phyloP scores from a whole-genome alignment of 2,113 vertebrate species.

The Myanophis thanlyinensis region DNA sequence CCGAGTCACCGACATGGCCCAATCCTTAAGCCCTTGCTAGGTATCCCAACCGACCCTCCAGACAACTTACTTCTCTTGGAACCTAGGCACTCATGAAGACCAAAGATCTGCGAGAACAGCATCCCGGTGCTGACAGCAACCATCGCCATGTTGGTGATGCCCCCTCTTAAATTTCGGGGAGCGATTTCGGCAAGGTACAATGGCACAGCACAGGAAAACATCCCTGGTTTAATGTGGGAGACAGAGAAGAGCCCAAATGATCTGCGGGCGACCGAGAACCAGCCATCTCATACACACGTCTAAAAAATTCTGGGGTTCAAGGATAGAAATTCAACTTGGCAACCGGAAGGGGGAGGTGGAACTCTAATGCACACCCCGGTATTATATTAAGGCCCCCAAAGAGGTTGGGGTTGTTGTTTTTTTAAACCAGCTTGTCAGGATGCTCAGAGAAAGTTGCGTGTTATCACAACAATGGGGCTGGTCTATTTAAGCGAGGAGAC shows the following conservation, averaged over 20 bases:
- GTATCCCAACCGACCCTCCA: too few relatives aligned
- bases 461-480: not conserved
- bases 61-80: constrained; percentile 66
- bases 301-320: not conserved
- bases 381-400: too few relatives aligned
- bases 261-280: too few relatives aligned
- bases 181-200: constrained; percentile 81
- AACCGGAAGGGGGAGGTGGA: not conserved
- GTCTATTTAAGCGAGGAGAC: too few relatives aligned
- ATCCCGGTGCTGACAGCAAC: constrained; percentile 77
- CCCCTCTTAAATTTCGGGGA: constrained; percentile 78
- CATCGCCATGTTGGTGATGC: constrained; percentile 69
- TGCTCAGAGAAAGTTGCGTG: not conserved
- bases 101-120: constrained; percentile 74
- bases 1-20: not conserved
- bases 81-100: constrained; percentile 71
- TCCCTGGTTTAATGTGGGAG: constrained; percentile 54
- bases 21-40: too few relatives aligned
- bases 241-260: not conserved
- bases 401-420: too few relatives aligned
- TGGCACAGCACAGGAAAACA: constrained; percentile 78
- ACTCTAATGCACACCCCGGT: too few relatives aligned
- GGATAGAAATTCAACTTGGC: not conserved
- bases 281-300: not conserved
- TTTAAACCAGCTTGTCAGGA: not conserved